Evolutionary conservation across 1,140 invertebrate species (phyloP).

Genomic region (Thereuonema tuberculata): DNA sequence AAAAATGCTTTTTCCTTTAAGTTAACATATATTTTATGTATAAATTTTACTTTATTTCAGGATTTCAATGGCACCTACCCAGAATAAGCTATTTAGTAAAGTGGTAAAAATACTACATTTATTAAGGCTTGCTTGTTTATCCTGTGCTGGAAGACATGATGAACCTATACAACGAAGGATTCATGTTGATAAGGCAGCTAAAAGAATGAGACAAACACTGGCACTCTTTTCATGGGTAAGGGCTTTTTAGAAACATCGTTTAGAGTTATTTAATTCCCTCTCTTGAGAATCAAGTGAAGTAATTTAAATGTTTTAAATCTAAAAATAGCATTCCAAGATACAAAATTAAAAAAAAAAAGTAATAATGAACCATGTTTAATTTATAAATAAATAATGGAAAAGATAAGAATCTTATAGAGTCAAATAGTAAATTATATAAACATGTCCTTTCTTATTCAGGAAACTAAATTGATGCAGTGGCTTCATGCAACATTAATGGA

Average conservation of each 20-base stretch:
- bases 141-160: conserved; percentile 35
- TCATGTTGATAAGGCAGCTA: conserved; percentile 53
- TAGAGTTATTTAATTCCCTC: conserved; percentile 3
- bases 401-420: too few species aligned
- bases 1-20: too few species aligned
- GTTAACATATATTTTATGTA: too few species aligned
- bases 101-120: conserved; percentile 50
- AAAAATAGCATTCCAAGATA: too few species aligned
- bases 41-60: too few species aligned
- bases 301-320: too few species aligned
- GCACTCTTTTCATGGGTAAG: conserved; percentile 29
- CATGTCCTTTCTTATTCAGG: too few species aligned
- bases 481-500: conserved; percentile 58
- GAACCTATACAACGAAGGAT: conserved; percentile 52
- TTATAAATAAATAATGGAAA: too few species aligned
- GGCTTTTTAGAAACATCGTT: conserved; percentile 4
- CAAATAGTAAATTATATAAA: too few species aligned
- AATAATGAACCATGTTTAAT: too few species aligned
- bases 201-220: conserved; percentile 39
- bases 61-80: conserved; percentile 32
- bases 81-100: conserved; percentile 33
- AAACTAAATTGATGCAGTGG: conserved; percentile 58
- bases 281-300: too few species aligned
- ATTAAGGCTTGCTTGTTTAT: conserved; percentile 51
- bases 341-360: too few species aligned